phyloP scores from a whole-genome alignment of 2,888 invertebrate species.

The Enoplolaimus lenunculus region DNA sequence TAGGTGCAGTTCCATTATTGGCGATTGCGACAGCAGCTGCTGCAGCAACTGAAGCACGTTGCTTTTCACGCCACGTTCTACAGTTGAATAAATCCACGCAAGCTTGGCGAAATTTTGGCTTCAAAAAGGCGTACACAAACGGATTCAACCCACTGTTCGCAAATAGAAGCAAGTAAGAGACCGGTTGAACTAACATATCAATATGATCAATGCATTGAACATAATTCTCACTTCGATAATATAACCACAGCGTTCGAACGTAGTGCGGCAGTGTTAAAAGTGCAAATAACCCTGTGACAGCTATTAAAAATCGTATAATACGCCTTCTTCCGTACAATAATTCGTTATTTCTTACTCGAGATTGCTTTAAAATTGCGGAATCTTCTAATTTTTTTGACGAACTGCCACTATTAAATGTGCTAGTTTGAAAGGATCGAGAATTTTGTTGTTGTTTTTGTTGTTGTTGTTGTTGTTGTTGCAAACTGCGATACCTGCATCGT shows the following conservation, averaged over 20 bases:
- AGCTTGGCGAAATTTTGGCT: constrained; percentile 64
- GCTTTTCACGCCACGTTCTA: too few species aligned
- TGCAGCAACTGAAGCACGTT: too few species aligned
- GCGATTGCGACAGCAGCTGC: too few species aligned
- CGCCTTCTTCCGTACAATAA: constrained; percentile 65
- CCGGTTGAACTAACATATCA: constrained; percentile 46
- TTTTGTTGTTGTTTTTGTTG: too few species aligned
- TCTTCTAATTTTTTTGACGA: too few species aligned
- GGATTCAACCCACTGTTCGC: constrained; percentile 81
- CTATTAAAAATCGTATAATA: constrained; percentile 73
- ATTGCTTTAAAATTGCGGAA: too few species aligned
- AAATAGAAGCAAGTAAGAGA: constrained; percentile 71
- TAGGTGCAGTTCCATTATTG: too few species aligned
- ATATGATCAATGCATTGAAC: not conserved
- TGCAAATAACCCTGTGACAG: constrained; percentile 73
- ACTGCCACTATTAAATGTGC: too few species aligned
- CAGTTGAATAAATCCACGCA: constrained; percentile 66
- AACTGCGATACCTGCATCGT: too few species aligned
- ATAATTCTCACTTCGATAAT: constrained; percentile 24
- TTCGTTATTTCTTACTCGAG: too few species aligned
- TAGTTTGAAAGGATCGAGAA: too few species aligned
- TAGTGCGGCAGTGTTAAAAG: constrained; percentile 77
- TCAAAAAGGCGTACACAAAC: constrained; percentile 70
- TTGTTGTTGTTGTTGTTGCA: too few species aligned
- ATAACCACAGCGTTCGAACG: constrained; percentile 49